Evolutionary conservation across 2,888 invertebrate species (phyloP).

Genomic region (Tenthredo scrophulariae): DNA sequence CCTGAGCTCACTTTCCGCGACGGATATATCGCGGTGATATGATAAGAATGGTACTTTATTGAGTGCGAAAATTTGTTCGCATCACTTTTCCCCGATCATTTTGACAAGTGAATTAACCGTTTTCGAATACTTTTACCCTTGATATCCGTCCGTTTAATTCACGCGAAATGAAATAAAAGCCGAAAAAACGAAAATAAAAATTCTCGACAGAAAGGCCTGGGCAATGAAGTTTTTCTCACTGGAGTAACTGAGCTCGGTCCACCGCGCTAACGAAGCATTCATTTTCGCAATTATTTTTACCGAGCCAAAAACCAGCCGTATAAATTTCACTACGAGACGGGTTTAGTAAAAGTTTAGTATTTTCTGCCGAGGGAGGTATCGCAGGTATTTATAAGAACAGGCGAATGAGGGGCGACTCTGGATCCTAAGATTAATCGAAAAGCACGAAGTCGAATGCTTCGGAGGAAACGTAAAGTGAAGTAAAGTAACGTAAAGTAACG

Average conservation of each 20-base stretch:
- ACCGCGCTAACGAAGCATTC: slow-evolving; percentile 43
- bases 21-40: background rate
- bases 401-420: background rate
- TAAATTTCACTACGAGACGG: slow-evolving; percentile 30
- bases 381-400: background rate
- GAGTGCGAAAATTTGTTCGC: background rate
- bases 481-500: slow-evolving; percentile 8
- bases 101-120: background rate
- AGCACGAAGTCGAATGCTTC: slow-evolving; percentile 31
- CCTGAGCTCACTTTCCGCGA: background rate
- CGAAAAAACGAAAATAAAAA: background rate
- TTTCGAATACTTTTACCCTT: background rate
- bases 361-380: background rate
- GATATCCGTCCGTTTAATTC: background rate
- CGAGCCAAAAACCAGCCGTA: slow-evolving; percentile 18
- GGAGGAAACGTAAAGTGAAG: slow-evolving; percentile 1
- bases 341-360: slow-evolving; percentile 28
- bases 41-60: background rate
- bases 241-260: slow-evolving; percentile 20
- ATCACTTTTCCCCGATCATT: background rate
- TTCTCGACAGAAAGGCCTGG: background rate
- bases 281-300: slow-evolving; percentile 44
- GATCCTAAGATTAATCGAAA: slow-evolving; percentile 44
- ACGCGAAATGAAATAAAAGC: background rate
- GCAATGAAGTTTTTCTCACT: background rate